A percentile compares a stretch with the other conserved stretches of the same genome.
Conservation (phyloP, 1,140 invertebrate genomes). For the Hetaerina americana region DNA sequence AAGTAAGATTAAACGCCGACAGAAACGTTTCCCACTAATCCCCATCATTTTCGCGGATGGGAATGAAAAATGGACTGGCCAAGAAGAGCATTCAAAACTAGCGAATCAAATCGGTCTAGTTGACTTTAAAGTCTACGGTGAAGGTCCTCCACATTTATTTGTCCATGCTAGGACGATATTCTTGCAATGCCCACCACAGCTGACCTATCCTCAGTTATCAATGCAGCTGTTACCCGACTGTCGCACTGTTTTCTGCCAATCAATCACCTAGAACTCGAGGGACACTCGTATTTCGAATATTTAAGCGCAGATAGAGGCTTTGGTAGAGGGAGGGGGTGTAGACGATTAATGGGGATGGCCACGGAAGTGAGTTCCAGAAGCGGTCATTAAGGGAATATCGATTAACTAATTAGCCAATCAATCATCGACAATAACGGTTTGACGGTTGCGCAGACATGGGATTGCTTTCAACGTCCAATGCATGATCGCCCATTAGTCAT, state of each 20-base stretch:
- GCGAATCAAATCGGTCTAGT: too few species aligned
- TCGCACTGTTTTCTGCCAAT: not conserved
- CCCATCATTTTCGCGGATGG: too few species aligned
- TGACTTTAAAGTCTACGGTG: too few species aligned
- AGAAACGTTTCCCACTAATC: too few species aligned
- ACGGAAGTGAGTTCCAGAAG: not conserved
- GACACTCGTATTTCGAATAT: not conserved
- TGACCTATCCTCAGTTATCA: too few species aligned
- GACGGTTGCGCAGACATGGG: not conserved
- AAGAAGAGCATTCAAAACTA: too few species aligned
- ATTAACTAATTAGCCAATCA: not conserved
- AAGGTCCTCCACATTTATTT: too few species aligned
- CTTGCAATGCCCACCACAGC: too few species aligned
- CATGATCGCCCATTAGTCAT: not conserved
- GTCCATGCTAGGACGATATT: too few species aligned
- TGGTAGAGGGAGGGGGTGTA: not conserved
- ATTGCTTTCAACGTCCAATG: not conserved
- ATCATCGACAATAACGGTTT: not conserved
- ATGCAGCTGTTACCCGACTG: not conserved
- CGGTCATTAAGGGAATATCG: not conserved
- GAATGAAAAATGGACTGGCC: too few species aligned
- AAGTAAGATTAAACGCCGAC: too few species aligned
- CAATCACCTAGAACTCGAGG: not conserved
- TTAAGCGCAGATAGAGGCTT: not conserved
- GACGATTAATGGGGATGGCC: not conserved